Evolutionary conservation across 2,888 invertebrate species (phyloP).

Genomic region (Heteromyza rotundicornis): DNA sequence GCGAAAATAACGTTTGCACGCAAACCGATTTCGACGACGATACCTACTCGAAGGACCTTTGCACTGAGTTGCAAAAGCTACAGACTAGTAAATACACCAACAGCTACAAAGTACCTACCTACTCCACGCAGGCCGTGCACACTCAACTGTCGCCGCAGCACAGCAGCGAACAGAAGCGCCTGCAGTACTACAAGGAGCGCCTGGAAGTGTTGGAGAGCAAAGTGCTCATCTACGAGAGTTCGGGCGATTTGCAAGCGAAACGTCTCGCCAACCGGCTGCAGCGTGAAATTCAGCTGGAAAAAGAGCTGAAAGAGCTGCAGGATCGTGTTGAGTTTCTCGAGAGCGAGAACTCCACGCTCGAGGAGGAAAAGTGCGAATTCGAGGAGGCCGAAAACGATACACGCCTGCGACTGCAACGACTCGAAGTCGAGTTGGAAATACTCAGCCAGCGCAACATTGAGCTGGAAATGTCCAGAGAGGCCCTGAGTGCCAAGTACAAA

Average conservation of each 20-base stretch:
- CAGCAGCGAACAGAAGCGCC: constrained; percentile 62
- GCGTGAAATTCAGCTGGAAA: constrained; percentile 67
- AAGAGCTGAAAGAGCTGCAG: constrained; percentile 62
- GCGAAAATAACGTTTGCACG: constrained; percentile 40
- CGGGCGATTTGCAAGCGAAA: constrained; percentile 69
- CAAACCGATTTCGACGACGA: constrained; percentile 67
- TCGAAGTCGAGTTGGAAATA: constrained; percentile 71
- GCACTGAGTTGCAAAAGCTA: constrained; percentile 69
- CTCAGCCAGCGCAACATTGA: constrained; percentile 63
- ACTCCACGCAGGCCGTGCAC: constrained; percentile 13
- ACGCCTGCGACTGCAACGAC: constrained; percentile 63
- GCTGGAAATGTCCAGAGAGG: constrained; percentile 68
- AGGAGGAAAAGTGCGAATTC: constrained; percentile 76
- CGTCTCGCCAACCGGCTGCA: constrained; percentile 70
- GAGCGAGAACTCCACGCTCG: constrained; percentile 70
- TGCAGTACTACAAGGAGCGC: constrained; percentile 72
- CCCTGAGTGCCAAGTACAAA: constrained; percentile 67
- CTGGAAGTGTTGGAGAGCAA: constrained; percentile 71
- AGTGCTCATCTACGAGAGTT: constrained; percentile 71
- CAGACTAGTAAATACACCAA: constrained; percentile 65
- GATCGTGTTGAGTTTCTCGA: constrained; percentile 67
- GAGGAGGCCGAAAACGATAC: constrained; percentile 80
- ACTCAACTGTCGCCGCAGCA: constrained; percentile 32
- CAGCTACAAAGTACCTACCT: constrained; percentile 37
- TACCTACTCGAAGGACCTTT: constrained; percentile 63